These are phyloP conservation scores for Drosophila oshimai DNA, from an alignment of 1,140 invertebrate species.

Conservation along the genomic window DNA sequence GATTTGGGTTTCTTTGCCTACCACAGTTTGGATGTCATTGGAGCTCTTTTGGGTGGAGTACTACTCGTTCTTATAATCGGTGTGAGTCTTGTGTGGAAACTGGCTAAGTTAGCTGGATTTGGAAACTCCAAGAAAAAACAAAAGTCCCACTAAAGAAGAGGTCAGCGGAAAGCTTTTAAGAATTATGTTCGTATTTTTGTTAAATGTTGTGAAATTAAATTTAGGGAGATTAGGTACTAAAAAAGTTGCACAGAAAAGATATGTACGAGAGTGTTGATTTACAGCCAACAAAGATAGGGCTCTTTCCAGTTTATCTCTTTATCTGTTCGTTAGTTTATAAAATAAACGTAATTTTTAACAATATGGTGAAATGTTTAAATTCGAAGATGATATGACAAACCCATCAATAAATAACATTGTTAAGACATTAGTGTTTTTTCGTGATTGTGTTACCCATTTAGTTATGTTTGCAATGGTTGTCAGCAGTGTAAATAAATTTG, in stretches of 20 bases:
- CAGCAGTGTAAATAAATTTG: too few relatives aligned
- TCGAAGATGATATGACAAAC: too few relatives aligned
- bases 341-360: too few relatives aligned
- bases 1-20: conserved; percentile 82
- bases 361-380: too few relatives aligned
- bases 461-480: too few relatives aligned
- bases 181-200: background rate
- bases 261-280: conserved; percentile 3
- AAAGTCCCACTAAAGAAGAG: conserved; percentile 3
- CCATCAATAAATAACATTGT: too few relatives aligned
- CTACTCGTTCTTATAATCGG: background rate
- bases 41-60: conserved; percentile 14
- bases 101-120: background rate
- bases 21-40: conserved; percentile 84
- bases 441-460: too few relatives aligned
- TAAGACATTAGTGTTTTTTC: too few relatives aligned
- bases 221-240: too few relatives aligned
- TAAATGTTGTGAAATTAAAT: background rate
- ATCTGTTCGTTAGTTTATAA: background rate
- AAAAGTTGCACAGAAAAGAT: background rate
- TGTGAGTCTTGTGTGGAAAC: background rate
- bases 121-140: background rate
- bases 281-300: background rate
- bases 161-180: background rate
- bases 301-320: background rate